Conservation (phyloP, 2,888 invertebrate species). For the Temnothorax ravouxi region DNA sequence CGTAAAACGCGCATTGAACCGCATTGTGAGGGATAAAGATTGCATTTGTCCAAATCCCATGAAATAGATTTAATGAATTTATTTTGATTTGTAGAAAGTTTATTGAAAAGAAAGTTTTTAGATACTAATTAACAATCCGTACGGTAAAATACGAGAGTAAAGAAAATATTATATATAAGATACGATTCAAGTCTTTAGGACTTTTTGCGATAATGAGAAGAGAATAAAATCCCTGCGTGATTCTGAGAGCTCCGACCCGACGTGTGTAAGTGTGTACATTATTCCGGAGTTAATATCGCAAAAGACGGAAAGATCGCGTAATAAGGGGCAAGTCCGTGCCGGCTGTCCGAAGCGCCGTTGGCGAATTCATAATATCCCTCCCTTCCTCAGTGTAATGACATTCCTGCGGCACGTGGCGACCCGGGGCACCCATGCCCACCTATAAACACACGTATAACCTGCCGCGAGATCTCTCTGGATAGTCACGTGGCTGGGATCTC, state of each 20-base stretch:
- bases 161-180: constrained; percentile 3
- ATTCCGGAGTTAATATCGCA: constrained; percentile 17
- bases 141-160: not conserved
- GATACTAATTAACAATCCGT: not conserved
- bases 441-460: constrained; percentile 57
- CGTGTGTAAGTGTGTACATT: no score
- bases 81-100: not conserved
- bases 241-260: constrained; percentile 10
- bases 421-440: constrained; percentile 35
- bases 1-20: not conserved
- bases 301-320: constrained; percentile 24
- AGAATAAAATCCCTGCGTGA: not conserved
- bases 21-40: not conserved
- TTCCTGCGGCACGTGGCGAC: constrained; percentile 72
- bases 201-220: not conserved
- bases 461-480: constrained; percentile 51
- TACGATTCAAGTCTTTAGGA: not conserved
- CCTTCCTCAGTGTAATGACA: constrained; percentile 49
- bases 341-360: not conserved
- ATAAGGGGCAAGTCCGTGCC: constrained; percentile 26
- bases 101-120: not conserved
- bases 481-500: constrained; percentile 76
- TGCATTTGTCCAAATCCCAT: not conserved
- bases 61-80: not conserved
- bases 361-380: constrained; percentile 51